Base-by-base conservation (phyloP, 2,113 vertebrate species). In the Apteryx mantelli region DNA sequence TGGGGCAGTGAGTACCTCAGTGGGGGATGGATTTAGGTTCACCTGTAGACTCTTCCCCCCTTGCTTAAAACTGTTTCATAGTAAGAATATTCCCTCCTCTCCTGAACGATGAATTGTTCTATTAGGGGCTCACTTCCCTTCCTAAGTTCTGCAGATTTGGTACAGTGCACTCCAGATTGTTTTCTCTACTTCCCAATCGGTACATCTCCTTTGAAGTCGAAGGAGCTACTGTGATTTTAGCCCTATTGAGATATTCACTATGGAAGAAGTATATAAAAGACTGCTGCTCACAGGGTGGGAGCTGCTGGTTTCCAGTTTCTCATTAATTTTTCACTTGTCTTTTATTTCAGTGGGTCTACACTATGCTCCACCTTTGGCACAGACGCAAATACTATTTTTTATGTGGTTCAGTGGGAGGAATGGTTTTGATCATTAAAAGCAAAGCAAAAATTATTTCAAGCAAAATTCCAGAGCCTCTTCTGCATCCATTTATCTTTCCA, bases 401-500 rank as follows among this genome's bases (percentile, higher is more conserved):
- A 82, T 96, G 91, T 95, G 97, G 96, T 95, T 98, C 94, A 95
- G 93, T 92, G 78, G 86, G 95, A 89, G 89, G 93, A 95, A 89
- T 97, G 91, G 75, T 97, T 98, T 97, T 95, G 91, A 98, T 97
- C 91, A 91, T 93, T 96, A 97, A 78, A 94, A 97, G 88, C 82
- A 89, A 97, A 97, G 95, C 71, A 97, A 97, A 87, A 92, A 82
- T 80, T 93, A 97, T 97, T 97, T 97, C 83, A 95, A 95, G 92
- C 89, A 90, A 82, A 94, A 93, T 97, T 96, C 92, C 73, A 95
- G 89, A 93, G 85, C 40, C 64, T 81, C 69, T 66, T 92, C 96
- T 93, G 95, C 73, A 96, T 88, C 77, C 94, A 88, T 96, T 97
- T 96, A 94, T 96, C 95, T 88, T 66, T 95, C 89, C 48, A 48